These are phyloP conservation scores for Cisticola juncidis DNA, from an alignment of 2,113 vertebrate genomes.

Conservation along the genomic window DNA sequence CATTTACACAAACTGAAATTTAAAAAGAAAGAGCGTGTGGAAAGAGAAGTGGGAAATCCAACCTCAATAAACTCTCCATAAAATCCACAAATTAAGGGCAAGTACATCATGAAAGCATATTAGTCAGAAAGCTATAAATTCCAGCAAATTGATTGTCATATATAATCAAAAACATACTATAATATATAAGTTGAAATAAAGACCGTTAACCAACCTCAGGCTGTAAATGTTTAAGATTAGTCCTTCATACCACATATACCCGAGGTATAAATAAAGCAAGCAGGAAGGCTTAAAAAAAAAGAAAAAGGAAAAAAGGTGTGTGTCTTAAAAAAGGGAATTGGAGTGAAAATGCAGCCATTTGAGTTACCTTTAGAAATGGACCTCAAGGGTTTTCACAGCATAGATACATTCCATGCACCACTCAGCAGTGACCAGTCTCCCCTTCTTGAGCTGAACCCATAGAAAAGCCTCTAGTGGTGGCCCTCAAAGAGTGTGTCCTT, in stretches of 20 bases:
- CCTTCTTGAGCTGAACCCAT: background rate
- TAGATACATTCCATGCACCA: background rate
- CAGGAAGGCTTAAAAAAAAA: background rate
- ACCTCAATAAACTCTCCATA: constrained; percentile 55
- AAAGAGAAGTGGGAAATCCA: constrained; percentile 23
- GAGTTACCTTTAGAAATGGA: background rate
- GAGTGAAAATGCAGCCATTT: background rate
- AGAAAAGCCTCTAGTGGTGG: background rate
- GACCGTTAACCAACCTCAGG: constrained; percentile 21
- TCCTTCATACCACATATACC: constrained; percentile 22
- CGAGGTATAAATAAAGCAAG: constrained; percentile 43
- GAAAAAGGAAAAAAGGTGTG: background rate
- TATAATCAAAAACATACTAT: constrained; percentile 58
- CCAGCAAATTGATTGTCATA: constrained; percentile 62
- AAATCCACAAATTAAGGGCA: constrained; percentile 65
- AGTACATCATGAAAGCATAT: constrained; percentile 59
- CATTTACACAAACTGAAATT: background rate
- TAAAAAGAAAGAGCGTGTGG: background rate
- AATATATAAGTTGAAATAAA: constrained; percentile 58
- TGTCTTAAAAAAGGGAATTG: background rate
- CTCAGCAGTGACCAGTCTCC: background rate
- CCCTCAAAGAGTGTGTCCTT: background rate
- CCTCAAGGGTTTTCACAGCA: background rate
- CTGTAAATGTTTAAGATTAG: constrained; percentile 50
- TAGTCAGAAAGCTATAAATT: constrained; percentile 62